Conservation (phyloP, 1,140 invertebrate species). For the Whitmania pigra region DNA sequence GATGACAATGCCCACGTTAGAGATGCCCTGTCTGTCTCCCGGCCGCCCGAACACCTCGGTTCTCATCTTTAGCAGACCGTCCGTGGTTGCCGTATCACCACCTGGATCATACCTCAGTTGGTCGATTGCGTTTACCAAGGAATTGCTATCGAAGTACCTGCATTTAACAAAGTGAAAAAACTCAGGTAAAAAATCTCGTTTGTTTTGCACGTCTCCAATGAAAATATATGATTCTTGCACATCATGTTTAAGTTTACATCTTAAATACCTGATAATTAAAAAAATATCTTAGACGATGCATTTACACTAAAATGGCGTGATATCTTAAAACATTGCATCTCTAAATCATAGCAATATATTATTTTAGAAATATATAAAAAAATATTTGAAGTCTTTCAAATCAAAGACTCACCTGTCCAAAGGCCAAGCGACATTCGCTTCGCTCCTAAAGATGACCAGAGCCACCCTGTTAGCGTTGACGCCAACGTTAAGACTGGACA, state of each 20-base stretch:
- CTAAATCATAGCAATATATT: too few species aligned
- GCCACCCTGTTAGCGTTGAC: neutral
- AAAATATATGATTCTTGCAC: too few species aligned
- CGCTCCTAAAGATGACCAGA: constrained; percentile 15
- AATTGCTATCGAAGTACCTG: neutral
- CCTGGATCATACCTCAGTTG: constrained; percentile 1
- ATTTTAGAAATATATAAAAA: too few species aligned
- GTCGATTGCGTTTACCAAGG: constrained; percentile 1
- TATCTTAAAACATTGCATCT: too few species aligned
- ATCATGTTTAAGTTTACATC: too few species aligned
- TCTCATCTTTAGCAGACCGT: constrained; percentile 13
- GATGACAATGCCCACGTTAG: constrained; percentile 18
- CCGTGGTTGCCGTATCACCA: constrained; percentile 10
- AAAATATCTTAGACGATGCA: too few species aligned
- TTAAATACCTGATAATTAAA: too few species aligned
- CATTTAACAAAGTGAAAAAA: neutral
- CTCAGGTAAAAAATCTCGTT: too few species aligned
- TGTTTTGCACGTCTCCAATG: too few species aligned
- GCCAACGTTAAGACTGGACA: neutral
- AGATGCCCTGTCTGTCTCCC: constrained; percentile 19
- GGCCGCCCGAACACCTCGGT: constrained; percentile 8
- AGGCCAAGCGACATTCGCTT: constrained; percentile 10
- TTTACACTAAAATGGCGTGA: too few species aligned
- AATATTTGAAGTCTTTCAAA: too few species aligned
- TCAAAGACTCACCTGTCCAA: constrained; percentile 4